Base-by-base conservation (phyloP, 2,888 invertebrate species). In the Stenolophus ochropezus region DNA sequence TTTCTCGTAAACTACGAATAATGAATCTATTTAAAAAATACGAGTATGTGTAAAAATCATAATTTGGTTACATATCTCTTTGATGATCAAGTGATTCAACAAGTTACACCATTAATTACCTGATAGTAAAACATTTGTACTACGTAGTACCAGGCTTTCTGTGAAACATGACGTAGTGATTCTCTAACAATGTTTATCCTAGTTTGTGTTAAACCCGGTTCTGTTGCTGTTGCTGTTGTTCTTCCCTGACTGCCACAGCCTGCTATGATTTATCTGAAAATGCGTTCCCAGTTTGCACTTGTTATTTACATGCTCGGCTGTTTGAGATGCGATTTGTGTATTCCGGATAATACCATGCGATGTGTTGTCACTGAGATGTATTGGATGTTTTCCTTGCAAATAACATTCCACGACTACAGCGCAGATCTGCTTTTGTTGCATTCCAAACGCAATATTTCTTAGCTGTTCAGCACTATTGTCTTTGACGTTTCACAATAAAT, bases 251-350 rank as follows among this genome's bases (percentile, higher is more conserved):
- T 42, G 33, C 1, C 33, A 42, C 33, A 14, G 25, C 61, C 11
- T 61, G 4, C 61, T 21, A 61, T 61, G 61, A 61, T 61, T 61
- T 61, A 61, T 61, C 23, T 23, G 23, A 23, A 61, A 61, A 61
- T 25, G 61, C 61, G 25, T 61, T 25, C n/a, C 8, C 61, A 27
- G 61, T 61, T 61, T 61, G 25, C 61, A 61, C 61, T 25, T 61
- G 61, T 61, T 61, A 25, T 61, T 61, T 61, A 25, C 25, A n/a
- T 61, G n/a, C 5, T 8, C 8, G 21, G 23, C 8, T 21, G 23
- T 61, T 61, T 61, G 61, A 61, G 61, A 61, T 25, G 25, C 25
- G 61, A 61, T 61, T 25, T 61, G 61, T 25, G 61, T 23, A 61
- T 23, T 61, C 8, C 16, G 42, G 1, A 71, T 42, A 33, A 71